phyloP scores from a whole-genome alignment of 1,140 invertebrate species.

The Drosophila littoralis region DNA sequence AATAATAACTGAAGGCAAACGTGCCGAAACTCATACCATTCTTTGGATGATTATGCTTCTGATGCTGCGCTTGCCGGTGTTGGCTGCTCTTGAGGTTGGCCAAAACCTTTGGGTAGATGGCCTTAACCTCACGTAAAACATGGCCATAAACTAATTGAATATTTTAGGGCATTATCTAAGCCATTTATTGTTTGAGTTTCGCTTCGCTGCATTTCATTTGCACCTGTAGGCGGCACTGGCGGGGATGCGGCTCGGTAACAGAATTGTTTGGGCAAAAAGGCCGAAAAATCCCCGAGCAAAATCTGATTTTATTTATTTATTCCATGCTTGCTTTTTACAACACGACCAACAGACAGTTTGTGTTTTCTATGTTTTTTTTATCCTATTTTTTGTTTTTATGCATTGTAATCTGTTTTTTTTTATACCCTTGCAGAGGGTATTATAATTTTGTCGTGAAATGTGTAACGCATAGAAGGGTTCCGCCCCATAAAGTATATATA shows the following conservation, averaged over 20 bases:
- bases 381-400: constrained; percentile 29
- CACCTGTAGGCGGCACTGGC: constrained; percentile 39
- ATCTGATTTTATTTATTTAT: constrained; percentile 80
- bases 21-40: constrained; percentile 55
- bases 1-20: constrained; percentile 42
- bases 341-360: constrained; percentile 15
- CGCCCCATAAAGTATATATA: too few species aligned
- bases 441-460: too few species aligned
- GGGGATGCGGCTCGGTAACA: neutral
- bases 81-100: constrained; percentile 4
- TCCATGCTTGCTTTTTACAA: constrained; percentile 43
- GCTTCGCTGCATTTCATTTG: constrained; percentile 74
- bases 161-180: constrained; percentile 79
- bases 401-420: constrained; percentile 59
- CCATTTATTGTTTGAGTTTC: constrained; percentile 81
- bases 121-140: constrained; percentile 48
- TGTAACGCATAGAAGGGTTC: too few species aligned
- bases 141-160: constrained; percentile 81
- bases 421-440: too few species aligned
- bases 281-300: constrained; percentile 38
- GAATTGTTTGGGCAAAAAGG: constrained; percentile 12
- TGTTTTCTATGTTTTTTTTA: constrained; percentile 5
- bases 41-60: constrained; percentile 49
- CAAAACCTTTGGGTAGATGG: constrained; percentile 12
- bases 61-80: constrained; percentile 6